Percentiles rank a stretch among this genome's conserved stretches.
Evolutionary conservation across 1,140 invertebrate genomes (phyloP).

Genomic region (Pomacea maculata): DNA sequence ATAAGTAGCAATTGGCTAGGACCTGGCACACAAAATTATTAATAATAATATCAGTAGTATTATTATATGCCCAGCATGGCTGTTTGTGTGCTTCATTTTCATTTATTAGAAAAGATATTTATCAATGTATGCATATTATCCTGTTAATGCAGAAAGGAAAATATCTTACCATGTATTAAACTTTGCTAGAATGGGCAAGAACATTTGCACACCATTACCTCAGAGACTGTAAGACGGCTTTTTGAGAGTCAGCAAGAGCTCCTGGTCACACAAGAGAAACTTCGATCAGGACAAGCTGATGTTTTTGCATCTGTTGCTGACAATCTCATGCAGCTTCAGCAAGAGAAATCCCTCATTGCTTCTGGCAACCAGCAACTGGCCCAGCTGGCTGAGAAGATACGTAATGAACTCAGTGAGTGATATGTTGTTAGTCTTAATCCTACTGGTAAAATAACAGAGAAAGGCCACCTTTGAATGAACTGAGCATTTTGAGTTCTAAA

Average conservation of each 20-base stretch:
- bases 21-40: too few species aligned
- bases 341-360: slow-evolving; percentile 73
- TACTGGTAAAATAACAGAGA: neutral
- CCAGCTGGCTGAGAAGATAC: slow-evolving; percentile 70
- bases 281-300: slow-evolving; percentile 68
- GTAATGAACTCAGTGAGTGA: slow-evolving; percentile 69
- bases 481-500: too few species aligned
- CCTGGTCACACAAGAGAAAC: slow-evolving; percentile 68
- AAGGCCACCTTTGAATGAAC: too few species aligned
- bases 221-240: slow-evolving; percentile 68
- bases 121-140: too few species aligned
- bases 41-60: too few species aligned
- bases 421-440: neutral
- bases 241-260: slow-evolving; percentile 69
- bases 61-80: too few species aligned
- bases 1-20: too few species aligned
- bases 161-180: neutral
- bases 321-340: slow-evolving; percentile 70
- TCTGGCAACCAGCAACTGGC: slow-evolving; percentile 71
- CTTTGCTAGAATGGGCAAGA: slow-evolving; percentile 69
- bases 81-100: too few species aligned
- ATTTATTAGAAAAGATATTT: too few species aligned
- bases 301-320: slow-evolving; percentile 68
- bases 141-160: too few species aligned
- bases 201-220: slow-evolving; percentile 67